phyloP scores from a whole-genome alignment of 2,113 vertebrate genomes.

The Emydura subglobosa region DNA sequence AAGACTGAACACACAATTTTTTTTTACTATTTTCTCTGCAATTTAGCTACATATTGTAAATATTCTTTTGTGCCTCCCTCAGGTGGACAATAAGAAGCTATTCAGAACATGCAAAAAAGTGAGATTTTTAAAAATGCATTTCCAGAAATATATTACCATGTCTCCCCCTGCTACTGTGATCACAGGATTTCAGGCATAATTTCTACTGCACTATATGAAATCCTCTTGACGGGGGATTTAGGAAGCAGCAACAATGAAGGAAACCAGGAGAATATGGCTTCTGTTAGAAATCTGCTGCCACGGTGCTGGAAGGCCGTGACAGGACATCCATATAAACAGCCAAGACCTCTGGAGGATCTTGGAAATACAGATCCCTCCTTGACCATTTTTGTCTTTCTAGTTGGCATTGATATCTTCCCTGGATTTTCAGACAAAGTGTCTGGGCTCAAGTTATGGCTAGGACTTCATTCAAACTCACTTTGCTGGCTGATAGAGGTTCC shows the following conservation, averaged over 20 bases:
- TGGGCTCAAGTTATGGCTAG: background rate
- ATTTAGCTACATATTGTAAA: background rate
- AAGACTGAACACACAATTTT: background rate
- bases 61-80: background rate
- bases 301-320: no score
- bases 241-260: background rate
- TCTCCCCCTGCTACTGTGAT: background rate
- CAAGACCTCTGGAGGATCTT: no score
- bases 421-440: background rate
- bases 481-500: background rate
- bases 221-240: background rate
- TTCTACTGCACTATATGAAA: background rate
- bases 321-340: no score
- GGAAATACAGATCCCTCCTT: no score
- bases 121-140: background rate
- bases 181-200: rapidly evolving
- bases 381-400: background rate
- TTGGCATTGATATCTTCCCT: background rate
- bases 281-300: no score
- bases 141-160: background rate
- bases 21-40: background rate
- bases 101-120: background rate
- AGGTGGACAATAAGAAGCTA: no score
- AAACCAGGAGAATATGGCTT: no score
- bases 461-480: background rate